Conservation (phyloP, 2,113 vertebrate genomes). For the Casuarius casuarius region DNA sequence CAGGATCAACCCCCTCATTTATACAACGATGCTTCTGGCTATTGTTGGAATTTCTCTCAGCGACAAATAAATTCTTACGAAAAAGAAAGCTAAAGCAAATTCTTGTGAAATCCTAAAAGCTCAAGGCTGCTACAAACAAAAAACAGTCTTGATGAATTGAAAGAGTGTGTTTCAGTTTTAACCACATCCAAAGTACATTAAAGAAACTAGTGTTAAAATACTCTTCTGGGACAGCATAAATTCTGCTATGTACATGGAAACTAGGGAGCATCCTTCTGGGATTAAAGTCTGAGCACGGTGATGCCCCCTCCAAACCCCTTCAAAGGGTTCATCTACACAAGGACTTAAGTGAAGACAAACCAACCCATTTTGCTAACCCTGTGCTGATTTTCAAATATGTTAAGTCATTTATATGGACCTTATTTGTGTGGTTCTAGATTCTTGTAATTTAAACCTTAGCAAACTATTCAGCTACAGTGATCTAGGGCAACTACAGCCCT, state of each 20-base stretch:
- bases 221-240: background rate
- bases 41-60: slow-evolving; percentile 20
- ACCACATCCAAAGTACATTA: background rate
- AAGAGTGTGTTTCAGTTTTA: background rate
- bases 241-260: background rate
- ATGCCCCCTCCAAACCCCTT: background rate
- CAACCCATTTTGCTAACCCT: background rate
- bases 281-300: background rate
- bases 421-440: background rate
- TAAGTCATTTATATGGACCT: background rate
- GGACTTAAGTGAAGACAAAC: background rate
- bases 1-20: slow-evolving; percentile 36
- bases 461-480: background rate
- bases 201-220: background rate
- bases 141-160: slow-evolving; percentile 23
- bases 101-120: slow-evolving; percentile 50
- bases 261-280: background rate
- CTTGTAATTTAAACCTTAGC: background rate
- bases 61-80: slow-evolving; percentile 41
- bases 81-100: slow-evolving; percentile 54
- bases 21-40: slow-evolving; percentile 18
- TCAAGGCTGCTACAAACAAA: slow-evolving; percentile 31
- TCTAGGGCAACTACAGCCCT: background rate
- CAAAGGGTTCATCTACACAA: background rate
- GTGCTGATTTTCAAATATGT: background rate